Percentiles rank a stretch among this genome's conserved stretches.
phyloP scores from a whole-genome alignment of 2,113 vertebrate genomes.

The Arenaria interpres region DNA sequence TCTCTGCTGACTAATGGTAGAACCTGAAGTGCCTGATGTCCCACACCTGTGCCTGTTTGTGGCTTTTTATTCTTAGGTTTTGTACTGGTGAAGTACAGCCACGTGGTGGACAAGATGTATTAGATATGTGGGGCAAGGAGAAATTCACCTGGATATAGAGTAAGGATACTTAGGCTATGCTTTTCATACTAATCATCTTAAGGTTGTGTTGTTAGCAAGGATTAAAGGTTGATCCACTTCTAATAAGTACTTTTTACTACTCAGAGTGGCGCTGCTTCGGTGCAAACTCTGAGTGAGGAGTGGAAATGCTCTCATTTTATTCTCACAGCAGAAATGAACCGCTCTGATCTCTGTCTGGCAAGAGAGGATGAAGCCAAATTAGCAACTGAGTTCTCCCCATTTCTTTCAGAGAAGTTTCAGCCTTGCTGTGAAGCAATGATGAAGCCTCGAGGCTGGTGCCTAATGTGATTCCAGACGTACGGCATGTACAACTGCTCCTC shows the following conservation, averaged over 20 bases:
- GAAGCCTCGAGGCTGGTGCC: not conserved
- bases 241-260: not conserved
- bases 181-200: not conserved
- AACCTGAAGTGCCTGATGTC: not conserved
- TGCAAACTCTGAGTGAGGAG: not conserved
- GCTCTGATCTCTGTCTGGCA: fast-evolving
- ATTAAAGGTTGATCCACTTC: not conserved
- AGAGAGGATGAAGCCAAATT: not conserved
- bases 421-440: not conserved
- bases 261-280: not conserved
- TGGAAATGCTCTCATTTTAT: not conserved
- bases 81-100: not conserved
- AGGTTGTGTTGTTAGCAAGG: not conserved
- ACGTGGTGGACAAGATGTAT: fast-evolving
- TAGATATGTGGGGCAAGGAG: not conserved
- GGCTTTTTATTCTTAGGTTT: not conserved
- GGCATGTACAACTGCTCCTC: not conserved
- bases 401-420: not conserved
- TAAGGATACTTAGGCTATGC: not conserved
- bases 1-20: not conserved
- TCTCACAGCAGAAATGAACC: not conserved
- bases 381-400: not conserved
- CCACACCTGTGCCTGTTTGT: not conserved
- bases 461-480: not conserved
- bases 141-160: not conserved